Conservation (phyloP, 64 coral and sea anemone species). For the Pocillopora damicornis region DNA sequence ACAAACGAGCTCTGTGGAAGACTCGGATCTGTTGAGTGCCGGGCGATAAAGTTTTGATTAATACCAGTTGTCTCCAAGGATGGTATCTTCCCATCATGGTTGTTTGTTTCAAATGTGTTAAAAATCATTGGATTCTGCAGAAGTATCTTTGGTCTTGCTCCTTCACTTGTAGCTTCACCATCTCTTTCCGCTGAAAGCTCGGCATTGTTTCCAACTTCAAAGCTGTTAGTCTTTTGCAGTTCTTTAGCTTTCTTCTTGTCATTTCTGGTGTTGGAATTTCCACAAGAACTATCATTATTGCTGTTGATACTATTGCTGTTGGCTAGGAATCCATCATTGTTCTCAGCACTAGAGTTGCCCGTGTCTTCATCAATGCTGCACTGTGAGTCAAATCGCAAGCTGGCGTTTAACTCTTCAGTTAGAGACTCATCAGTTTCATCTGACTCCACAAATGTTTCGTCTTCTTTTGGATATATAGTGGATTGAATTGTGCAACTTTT, state of each 20-base stretch:
- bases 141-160: slow-evolving; percentile 3
- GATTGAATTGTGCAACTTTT: neutral
- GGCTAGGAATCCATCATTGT: too few relatives aligned
- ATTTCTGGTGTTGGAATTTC: neutral
- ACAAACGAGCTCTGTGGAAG: neutral
- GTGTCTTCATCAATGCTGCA: neutral
- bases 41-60: neutral
- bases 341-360: neutral
- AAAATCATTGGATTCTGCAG: too few relatives aligned
- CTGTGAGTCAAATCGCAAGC: neutral
- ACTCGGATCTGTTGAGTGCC: slow-evolving; percentile 12
- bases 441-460: neutral
- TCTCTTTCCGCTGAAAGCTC: neutral
- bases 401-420: neutral
- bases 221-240: neutral
- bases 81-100: neutral
- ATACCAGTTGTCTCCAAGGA: slow-evolving; percentile 14
- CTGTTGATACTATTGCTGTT: neutral
- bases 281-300: neutral
- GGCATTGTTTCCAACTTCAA: neutral
- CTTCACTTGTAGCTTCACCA: neutral
- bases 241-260: neutral
- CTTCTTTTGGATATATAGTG: neutral
- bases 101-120: neutral
- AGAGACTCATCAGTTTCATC: neutral